Base-by-base conservation (phyloP, 2,888 invertebrate species). In the Hoplodrina blanda region DNA sequence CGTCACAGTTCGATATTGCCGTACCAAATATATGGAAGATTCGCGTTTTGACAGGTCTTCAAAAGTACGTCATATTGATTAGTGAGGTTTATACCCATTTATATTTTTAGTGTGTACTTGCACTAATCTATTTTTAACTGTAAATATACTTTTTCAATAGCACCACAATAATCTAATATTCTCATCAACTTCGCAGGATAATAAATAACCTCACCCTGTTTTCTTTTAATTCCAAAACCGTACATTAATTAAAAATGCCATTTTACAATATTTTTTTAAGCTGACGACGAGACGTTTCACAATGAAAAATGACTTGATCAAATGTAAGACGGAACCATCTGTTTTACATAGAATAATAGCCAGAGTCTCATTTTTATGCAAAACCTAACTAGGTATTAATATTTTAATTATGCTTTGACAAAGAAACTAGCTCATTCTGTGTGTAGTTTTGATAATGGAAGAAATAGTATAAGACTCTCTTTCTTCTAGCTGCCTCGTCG, bases 341-440 rank as follows among this genome's bases (percentile, higher is more conserved):
- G 67, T 71, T 87, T 87, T 82, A 78, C 87, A 88, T 87, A 87
- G 33, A 87, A 86, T 85, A 90, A 90, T 82, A 85, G 68, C 61
- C 57, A 2, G 49, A 13, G 37, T 17, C 50, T 75, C 79, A 78
- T 81, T 85, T 61, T 55, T 79, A 82, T 85, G 81, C 84, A 81
- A 85, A 83, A 74, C 79, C 69, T 41, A 61, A 77, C 78, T 72
- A n/a, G n/a, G n/a, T n/a, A 86, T 88, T 85, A 84, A 73, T 70
- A 82, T 76, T 76, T 78, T 64, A 69, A 70, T 73, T 64, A 57
- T 50, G 33, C 15, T 25, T 53, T 37, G 10, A 37, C 55, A 60
- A 78, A 63, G 71, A 57, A 46, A 10, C 19, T 63, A 59, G 30
- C 1, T 64, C 30, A 0, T 6, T 53, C 4, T 19, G 13, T 50